These are phyloP conservation scores for Rhamnusium bicolor DNA, from an alignment of 2,888 invertebrate species.

Conservation along the genomic window DNA sequence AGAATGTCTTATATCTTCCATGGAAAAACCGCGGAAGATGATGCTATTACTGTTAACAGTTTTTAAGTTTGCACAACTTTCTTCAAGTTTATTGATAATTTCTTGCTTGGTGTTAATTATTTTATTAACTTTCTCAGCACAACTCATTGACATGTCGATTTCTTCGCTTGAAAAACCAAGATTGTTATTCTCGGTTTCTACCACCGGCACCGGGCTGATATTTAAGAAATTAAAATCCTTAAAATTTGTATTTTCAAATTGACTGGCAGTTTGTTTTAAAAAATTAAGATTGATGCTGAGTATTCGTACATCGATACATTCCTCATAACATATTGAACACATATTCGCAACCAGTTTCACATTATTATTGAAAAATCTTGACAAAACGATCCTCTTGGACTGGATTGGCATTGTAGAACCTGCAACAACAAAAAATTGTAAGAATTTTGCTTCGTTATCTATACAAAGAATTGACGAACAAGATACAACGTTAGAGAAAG, in stretches of 20 bases:
- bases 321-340: slow-evolving; percentile 57
- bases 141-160: neutral
- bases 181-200: neutral
- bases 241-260: neutral
- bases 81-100: neutral
- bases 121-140: neutral
- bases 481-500: no score
- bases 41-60: neutral
- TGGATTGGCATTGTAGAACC: slow-evolving; percentile 23
- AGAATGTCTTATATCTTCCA: slow-evolving; percentile 12
- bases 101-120: neutral
- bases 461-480: no score
- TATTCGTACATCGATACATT: slow-evolving; percentile 54
- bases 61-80: neutral
- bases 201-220: neutral
- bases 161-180: slow-evolving; percentile 30
- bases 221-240: neutral
- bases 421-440: slow-evolving; percentile 35
- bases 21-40: slow-evolving; percentile 36
- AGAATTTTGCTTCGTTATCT: neutral
- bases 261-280: slow-evolving; percentile 38
- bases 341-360: slow-evolving; percentile 56
- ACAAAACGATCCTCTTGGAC: slow-evolving; percentile 24
- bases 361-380: slow-evolving; percentile 58
- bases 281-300: slow-evolving; percentile 56